phyloP scores from a whole-genome alignment of 2,797 vertebrate genomes.

The Darevskia nairensis region DNA sequence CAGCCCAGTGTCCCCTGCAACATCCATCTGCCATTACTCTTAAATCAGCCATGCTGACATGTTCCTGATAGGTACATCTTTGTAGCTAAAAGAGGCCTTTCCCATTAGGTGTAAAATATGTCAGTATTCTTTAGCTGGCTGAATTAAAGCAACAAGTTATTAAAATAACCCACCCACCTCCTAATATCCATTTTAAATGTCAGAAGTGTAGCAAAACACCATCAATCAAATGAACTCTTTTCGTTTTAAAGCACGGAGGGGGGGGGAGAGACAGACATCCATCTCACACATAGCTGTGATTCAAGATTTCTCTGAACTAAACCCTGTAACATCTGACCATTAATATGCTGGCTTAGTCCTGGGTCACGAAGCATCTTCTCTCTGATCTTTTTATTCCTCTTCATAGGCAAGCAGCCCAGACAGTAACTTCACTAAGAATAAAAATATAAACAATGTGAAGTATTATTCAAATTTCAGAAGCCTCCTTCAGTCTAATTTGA shows the following conservation, averaged over 20 bases:
- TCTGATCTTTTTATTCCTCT: slow-evolving; percentile 18
- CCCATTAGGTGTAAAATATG: slow-evolving; percentile 29
- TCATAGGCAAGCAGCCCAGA: slow-evolving; percentile 1
- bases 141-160: slow-evolving; percentile 44
- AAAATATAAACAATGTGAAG: neutral
- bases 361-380: slow-evolving; percentile 7
- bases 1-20: neutral
- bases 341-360: slow-evolving; percentile 45
- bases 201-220: slow-evolving; percentile 40
- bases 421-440: neutral
- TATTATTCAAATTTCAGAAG: slow-evolving; percentile 11
- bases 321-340: neutral
- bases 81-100: slow-evolving; percentile 8
- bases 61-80: neutral
- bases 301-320: slow-evolving; percentile 51
- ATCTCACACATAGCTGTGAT: slow-evolving; percentile 12
- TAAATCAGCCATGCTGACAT: neutral
- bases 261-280: neutral
- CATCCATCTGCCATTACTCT: neutral
- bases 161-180: slow-evolving; percentile 30
- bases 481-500: slow-evolving; percentile 13
- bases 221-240: slow-evolving; percentile 49
- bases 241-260: neutral
- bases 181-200: slow-evolving; percentile 62
- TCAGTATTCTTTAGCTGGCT: slow-evolving; percentile 56